Evolutionary conservation across 1,140 invertebrate genomes (phyloP), one percentile per base, ranked within the genome.

Genomic region (Hyposmocoma kahamanoa): DNA sequence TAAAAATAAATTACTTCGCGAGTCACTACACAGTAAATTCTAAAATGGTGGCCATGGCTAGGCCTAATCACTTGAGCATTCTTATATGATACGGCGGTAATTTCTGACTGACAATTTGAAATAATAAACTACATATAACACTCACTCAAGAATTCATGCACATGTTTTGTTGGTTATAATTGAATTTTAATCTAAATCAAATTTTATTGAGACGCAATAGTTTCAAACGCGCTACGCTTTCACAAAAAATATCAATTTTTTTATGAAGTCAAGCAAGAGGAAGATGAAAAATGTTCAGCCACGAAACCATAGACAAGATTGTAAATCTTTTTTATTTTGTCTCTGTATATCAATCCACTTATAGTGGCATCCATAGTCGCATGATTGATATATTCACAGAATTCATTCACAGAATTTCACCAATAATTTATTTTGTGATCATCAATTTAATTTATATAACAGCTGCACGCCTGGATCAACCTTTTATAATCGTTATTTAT

Each of bases 21-120:
- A 62, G 51, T 17, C 61, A 77, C 66, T 62, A 72, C 64, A 53
- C 61, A 69, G 71, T 58, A 75, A 59, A 74, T 77, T 84, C 76
- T 82, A 84, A 84, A 84, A 84, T 84, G 81, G 81, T 80, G 78
- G 81, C 81, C 78, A 77, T 79, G 68, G 72, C 72, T 81, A 79
- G 71, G 55, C 48, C 56, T 64, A 62, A 62, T 66, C 73, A 73
- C 73, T 74, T 71, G 62, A 67, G 60, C 68, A 64, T 72, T 70
- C 54, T 55, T 63, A 55, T 67, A 59, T 52, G 47, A 63, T 64
- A 47, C 64, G 39, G 34, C 49, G 58, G 39, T 24, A 61, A 54
- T 59, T 45, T 52, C 57, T 49, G 24, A 47, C 50, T 50, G 45
- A 52, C 55, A 64, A 62, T 60, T 42, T 53, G 39, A 56, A 47